These are phyloP conservation scores for Fragum whitleyi DNA, from an alignment of 2,888 invertebrate species.

Conservation along the genomic window DNA sequence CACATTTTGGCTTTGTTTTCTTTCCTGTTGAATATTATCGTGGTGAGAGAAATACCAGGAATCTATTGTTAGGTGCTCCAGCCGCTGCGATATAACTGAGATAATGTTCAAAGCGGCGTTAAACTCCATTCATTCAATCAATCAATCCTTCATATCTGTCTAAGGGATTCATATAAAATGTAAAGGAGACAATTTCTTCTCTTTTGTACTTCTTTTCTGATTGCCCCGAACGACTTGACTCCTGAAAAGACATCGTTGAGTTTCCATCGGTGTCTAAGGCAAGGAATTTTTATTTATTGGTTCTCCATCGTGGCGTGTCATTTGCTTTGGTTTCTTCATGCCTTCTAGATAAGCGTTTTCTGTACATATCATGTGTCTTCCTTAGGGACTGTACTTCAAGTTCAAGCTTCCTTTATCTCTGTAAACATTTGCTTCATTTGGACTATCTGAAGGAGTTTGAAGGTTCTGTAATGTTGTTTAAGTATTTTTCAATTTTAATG, in stretches of 20 bases:
- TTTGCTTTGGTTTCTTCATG: neutral
- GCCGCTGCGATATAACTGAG: no score
- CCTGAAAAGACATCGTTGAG: neutral
- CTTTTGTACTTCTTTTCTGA: neutral
- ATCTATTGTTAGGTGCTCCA: no score
- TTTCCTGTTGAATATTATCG: constrained; percentile 36
- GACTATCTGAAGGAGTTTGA: neutral
- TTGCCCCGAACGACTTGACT: neutral
- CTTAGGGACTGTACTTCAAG: neutral
- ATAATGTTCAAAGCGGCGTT: no score
- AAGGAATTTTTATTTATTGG: neutral
- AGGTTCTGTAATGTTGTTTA: neutral
- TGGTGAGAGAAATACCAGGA: constrained; percentile 41
- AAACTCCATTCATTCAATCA: no score
- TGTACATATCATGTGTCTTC: constrained; percentile 23
- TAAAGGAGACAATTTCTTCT: neutral
- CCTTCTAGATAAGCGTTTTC: constrained; percentile 19
- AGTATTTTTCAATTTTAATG: neutral
- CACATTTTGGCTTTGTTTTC: constrained; percentile 51
- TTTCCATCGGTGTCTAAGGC: neutral
- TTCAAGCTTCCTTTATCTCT: neutral
- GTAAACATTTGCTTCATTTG: neutral
- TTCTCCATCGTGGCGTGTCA: neutral
- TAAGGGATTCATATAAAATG: constrained; percentile 23
- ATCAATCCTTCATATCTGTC: constrained; percentile 45